A percentile compares a stretch with the other conserved stretches of the same genome.
Evolutionary conservation across 2,888 invertebrate genomes (phyloP).

Genomic region (Hoplodrina ambigua): DNA sequence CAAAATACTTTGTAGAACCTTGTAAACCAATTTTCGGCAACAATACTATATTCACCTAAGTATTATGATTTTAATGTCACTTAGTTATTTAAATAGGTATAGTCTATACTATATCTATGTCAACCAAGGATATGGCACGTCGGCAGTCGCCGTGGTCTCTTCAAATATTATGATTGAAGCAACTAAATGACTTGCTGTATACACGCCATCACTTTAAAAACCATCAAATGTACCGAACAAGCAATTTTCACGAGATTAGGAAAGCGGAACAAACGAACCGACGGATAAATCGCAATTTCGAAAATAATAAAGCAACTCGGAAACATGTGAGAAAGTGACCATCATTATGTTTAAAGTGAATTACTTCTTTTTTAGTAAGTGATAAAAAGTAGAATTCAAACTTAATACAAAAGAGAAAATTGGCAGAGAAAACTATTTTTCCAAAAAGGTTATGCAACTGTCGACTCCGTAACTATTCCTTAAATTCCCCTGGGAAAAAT

Average conservation of each 20-base stretch:
- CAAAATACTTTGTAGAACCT: no score
- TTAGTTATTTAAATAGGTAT: no score
- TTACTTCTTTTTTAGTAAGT: slow-evolving; percentile 16
- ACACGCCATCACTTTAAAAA: slow-evolving; percentile 42
- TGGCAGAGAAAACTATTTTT: not conserved
- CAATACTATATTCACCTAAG: no score
- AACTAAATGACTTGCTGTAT: slow-evolving; percentile 42
- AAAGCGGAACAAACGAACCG: slow-evolving; percentile 80
- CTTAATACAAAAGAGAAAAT: not conserved
- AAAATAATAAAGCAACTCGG: slow-evolving; percentile 56
- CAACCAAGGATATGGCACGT: not conserved
- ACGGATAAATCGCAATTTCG: slow-evolving; percentile 66
- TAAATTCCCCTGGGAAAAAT: no score
- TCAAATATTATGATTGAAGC: slow-evolving; percentile 1
- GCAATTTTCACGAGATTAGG: slow-evolving; percentile 72
- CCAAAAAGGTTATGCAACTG: not conserved
- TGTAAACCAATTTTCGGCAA: no score
- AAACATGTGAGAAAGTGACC: slow-evolving; percentile 57
- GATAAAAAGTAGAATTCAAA: not conserved
- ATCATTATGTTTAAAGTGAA: slow-evolving; percentile 47
- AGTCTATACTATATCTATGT: not conserved
- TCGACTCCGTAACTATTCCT: no score
- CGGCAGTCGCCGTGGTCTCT: not conserved
- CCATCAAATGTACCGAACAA: slow-evolving; percentile 64
- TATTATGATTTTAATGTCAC: no score